Evolutionary conservation across 2,113 vertebrate genomes (phyloP).

Genomic region (Brachypteracias leptosomus): DNA sequence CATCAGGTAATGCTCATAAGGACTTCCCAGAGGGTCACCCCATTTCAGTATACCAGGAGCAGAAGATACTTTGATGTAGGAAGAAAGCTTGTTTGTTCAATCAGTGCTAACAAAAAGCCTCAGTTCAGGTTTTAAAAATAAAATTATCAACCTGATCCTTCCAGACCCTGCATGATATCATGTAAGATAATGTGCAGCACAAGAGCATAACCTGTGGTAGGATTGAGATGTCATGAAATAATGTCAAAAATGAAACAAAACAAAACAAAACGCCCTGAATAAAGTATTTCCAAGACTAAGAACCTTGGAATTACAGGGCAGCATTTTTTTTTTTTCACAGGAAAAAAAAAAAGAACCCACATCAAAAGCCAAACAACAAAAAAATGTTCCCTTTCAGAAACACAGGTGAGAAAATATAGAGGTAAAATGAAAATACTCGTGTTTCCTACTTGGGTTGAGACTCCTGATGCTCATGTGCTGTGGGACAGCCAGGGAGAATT

Average conservation of each 20-base stretch:
- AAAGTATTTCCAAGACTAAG: not conserved
- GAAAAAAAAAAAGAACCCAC: not conserved
- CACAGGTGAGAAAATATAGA: not conserved
- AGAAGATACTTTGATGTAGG: constrained; percentile 51
- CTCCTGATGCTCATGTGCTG: not conserved
- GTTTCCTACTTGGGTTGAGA: not conserved
- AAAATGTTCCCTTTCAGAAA: not conserved
- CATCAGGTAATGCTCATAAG: constrained; percentile 34
- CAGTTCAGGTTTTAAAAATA: constrained; percentile 46
- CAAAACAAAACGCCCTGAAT: not conserved
- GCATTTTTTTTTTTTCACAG: not conserved
- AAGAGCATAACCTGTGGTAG: constrained; percentile 4
- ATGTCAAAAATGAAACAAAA: constrained; percentile 26
- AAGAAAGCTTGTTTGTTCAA: constrained; percentile 69
- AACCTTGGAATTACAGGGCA: constrained; percentile 1
- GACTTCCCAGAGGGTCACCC: constrained; percentile 56
- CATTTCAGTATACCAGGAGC: constrained; percentile 43
- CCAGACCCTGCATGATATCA: not conserved
- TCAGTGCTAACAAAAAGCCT: constrained; percentile 45
- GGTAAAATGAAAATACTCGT: not conserved
- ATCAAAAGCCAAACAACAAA: not conserved
- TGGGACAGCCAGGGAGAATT: not conserved
- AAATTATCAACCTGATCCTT: constrained; percentile 37
- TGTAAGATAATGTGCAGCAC: not conserved
- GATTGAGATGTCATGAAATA: not conserved